Base-by-base conservation (phyloP, 2,113 vertebrate species). In the Meriones unguiculatus region DNA sequence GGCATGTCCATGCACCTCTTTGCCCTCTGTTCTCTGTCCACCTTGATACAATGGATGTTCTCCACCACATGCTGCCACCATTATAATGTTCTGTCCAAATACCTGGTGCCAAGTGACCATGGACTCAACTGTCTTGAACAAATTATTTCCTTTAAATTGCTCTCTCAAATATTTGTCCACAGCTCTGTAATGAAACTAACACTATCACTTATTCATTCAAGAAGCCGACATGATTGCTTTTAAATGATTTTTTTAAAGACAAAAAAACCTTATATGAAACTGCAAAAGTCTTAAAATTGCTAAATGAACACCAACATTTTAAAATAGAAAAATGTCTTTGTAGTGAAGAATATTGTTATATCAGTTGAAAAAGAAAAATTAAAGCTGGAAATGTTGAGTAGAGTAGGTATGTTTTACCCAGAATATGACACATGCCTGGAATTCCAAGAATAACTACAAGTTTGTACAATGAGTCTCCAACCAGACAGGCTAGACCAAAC, bases 281-380 rank as follows among this genome's bases (percentile, higher is more conserved):
- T 76, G 87, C 35, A 67, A 91, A 73, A 91, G 28, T 9, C 76
- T 89, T 50, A 38, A 15, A 50, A 82, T 50, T 7, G 64, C 72
- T 13, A 84, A 62, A 64, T 86, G 73, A 30, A 89, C n/a, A 72
- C 54, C 24, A 64, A 20, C 76, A 38, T 73, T 96, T 93, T 75
- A 89, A 90, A 95, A 82, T 1, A 75, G 35, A 20, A 90, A 90
- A 92, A 65, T 78, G 86, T 67, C 41, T 89, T 57, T 38, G 15
- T 78, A 52, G 57, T 18, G 69, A 46, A 38, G 9, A 22, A 10
- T 1, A 90, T 35, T 91, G 75, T 22, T 91, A 93, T 30, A 35
- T 10, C 77, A 93, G 41, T 35, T 59, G 4, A 73, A 52, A n/a
- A 73, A n/a, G 35, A 92, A 89, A 92, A 76, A 17, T 5, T 14